These are phyloP conservation scores for Hippasteria phrygiana DNA, from an alignment of 53 echinoderm and acorn worm species.

Conservation along the genomic window DNA sequence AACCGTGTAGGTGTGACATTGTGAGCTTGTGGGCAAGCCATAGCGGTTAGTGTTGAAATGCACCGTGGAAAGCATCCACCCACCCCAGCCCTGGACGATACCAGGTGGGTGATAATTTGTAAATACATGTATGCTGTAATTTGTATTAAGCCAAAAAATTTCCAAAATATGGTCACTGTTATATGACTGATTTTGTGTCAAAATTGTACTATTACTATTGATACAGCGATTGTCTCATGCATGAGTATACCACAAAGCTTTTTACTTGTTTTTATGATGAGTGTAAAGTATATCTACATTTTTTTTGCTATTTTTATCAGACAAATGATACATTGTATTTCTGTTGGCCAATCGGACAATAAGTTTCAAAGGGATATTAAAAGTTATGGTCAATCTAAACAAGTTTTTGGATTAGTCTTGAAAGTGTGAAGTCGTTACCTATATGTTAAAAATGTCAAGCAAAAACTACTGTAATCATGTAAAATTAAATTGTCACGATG, in stretches of 20 bases:
- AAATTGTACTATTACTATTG: conserved; percentile 19
- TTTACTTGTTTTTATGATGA: conserved; percentile 27
- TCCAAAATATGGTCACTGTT: background rate
- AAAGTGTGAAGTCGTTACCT: background rate
- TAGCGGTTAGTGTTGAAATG: conserved; percentile 18
- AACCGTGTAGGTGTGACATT: conserved; percentile 41
- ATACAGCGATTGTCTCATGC: conserved; percentile 46
- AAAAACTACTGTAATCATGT: background rate
- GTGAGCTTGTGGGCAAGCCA: conserved; percentile 48
- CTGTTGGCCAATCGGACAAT: too few species aligned
- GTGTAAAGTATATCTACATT: conserved; percentile 33
- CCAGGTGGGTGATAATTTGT: conserved; percentile 56
- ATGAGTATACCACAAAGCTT: conserved; percentile 13
- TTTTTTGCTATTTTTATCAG: conserved; percentile 20
- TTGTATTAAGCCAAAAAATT: conserved; percentile 10
- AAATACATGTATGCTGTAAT: conserved; percentile 53
- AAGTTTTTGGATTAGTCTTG: too few species aligned
- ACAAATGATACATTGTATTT: conserved; percentile 18
- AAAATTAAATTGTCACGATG: too few species aligned
- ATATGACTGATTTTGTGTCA: conserved; percentile 41
- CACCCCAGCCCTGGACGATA: conserved; percentile 50
- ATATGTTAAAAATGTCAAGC: background rate
- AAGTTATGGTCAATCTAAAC: too few species aligned
- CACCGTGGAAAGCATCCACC: conserved; percentile 20
- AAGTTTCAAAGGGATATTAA: too few species aligned